These are phyloP conservation scores for Zaprionus capensis DNA, from an alignment of 1,140 invertebrate species.

Conservation along the genomic window DNA sequence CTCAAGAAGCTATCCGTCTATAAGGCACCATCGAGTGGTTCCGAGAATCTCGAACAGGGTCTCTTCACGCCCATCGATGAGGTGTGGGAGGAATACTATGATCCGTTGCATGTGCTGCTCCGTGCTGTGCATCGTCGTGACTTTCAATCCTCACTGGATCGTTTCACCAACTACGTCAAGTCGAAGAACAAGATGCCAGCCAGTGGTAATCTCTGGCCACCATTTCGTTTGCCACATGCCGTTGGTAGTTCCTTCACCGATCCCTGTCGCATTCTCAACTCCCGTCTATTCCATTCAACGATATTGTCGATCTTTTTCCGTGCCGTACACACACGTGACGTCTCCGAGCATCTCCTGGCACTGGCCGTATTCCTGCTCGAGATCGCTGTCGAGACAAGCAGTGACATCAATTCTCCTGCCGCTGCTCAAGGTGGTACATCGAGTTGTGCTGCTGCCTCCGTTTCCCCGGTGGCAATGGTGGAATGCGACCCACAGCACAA, in stretches of 20 bases:
- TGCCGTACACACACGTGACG: conserved; percentile 89
- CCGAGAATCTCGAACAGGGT: conserved; percentile 94
- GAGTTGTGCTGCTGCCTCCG: not conserved
- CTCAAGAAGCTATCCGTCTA: conserved; percentile 88
- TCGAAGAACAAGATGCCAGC: conserved; percentile 88
- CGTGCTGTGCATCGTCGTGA: conserved; percentile 96
- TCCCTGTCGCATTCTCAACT: conserved; percentile 89
- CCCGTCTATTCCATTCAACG: conserved; percentile 93
- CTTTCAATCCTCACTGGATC: conserved; percentile 96
- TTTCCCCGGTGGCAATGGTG: conserved; percentile 63
- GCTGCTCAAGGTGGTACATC: not conserved
- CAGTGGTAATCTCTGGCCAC: conserved; percentile 91
- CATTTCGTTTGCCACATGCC: conserved; percentile 89
- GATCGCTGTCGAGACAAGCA: conserved; percentile 90
- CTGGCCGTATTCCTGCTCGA: conserved; percentile 94
- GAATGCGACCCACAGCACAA: conserved; percentile 66
- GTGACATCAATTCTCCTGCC: conserved; percentile 82
- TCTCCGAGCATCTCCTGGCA: conserved; percentile 94
- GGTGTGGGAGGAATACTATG: conserved; percentile 96
- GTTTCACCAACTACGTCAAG: conserved; percentile 91
- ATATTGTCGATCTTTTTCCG: conserved; percentile 93
- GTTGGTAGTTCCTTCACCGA: conserved; percentile 89
- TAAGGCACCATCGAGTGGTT: conserved; percentile 86
- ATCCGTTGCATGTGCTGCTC: conserved; percentile 96
- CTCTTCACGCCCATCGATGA: conserved; percentile 95